These are phyloP conservation scores for Grammomys surdaster DNA, from an alignment of 2,113 vertebrate species.

Conservation along the genomic window DNA sequence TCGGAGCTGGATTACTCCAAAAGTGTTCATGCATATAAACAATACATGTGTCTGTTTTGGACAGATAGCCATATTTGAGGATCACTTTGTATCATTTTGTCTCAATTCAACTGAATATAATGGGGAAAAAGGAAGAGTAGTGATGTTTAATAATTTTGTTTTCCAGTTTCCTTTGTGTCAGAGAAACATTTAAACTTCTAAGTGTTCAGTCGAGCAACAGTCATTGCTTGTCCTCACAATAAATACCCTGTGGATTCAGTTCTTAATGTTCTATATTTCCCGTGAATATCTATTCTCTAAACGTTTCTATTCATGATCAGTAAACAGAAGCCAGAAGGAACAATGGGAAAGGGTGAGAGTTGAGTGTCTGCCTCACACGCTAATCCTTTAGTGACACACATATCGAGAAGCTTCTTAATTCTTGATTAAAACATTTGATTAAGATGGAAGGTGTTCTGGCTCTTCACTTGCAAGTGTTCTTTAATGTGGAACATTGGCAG, in stretches of 20 bases:
- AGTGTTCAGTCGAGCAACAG: background rate
- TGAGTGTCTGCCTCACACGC: background rate
- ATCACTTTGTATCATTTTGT: slow-evolving; percentile 26
- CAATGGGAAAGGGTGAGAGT: background rate
- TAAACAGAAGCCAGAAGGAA: slow-evolving; percentile 27
- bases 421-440: slow-evolving; percentile 60
- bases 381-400: background rate
- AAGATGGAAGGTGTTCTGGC: slow-evolving; percentile 62
- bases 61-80: background rate
- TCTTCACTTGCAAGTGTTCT: slow-evolving; percentile 60
- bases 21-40: background rate
- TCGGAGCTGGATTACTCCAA: background rate
- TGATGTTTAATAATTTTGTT: slow-evolving; percentile 18
- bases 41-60: background rate
- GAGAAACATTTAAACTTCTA: slow-evolving; percentile 4
- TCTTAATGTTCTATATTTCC: slow-evolving; percentile 36
- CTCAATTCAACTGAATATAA: background rate
- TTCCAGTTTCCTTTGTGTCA: background rate
- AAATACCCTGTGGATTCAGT: background rate
- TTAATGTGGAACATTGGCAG: slow-evolving; percentile 47
- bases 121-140: background rate
- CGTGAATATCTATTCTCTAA: background rate
- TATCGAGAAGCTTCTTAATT: slow-evolving; percentile 43
- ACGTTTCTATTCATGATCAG: slow-evolving; percentile 9
- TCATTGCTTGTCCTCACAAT: slow-evolving; percentile 2